Base-by-base conservation (phyloP, 2,888 invertebrate species). In the Pyrgus malvae region DNA sequence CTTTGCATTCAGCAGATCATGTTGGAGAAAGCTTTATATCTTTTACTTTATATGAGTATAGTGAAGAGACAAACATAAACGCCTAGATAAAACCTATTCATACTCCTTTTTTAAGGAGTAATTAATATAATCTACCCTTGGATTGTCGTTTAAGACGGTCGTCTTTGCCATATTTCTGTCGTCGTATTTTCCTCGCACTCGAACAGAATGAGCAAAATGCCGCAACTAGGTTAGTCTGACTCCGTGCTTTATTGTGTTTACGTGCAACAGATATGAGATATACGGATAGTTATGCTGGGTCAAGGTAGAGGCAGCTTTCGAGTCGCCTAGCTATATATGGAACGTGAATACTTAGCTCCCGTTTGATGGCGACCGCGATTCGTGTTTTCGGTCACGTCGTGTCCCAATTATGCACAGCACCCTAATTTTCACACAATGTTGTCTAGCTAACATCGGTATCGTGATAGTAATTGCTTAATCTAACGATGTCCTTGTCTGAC, bases 231-330 rank as follows among this genome's bases (percentile, higher is more conserved):
- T 86, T 88, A 87, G 74, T 73, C 72, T 67, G 82, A 68, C 75
- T 78, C 74, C 68, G 78, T 83, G 81, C 77, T 88, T 89, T 87
- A 89, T 90, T 89, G 82, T 87, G 71, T 85, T 82, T 87, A 88
- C 89, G 89, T 89, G 89, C 80, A 75, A 77, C 78, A 81, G 84
- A 87, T 87, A 85, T 83, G 80, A 84, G 85, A 85, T 83, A 56
- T 62, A 63, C 60, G 60, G 62, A 84, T 75, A 76, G 46, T 77
- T 77, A 79, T 68, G 71, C 60, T 79, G 70, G 87, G 89, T 89
- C 89, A 89, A 90, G 89, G 89, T 81, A 80, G 67, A 76, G 73
- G 77, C 84, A 83, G 87, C 88, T 89, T 89, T 89, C 88, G 78
- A 85, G 74, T 65, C 72, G 60, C 68, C 71, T 70, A 67, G 63